phyloP scores from a whole-genome alignment of 2,888 invertebrate genomes.

The Actias luna region DNA sequence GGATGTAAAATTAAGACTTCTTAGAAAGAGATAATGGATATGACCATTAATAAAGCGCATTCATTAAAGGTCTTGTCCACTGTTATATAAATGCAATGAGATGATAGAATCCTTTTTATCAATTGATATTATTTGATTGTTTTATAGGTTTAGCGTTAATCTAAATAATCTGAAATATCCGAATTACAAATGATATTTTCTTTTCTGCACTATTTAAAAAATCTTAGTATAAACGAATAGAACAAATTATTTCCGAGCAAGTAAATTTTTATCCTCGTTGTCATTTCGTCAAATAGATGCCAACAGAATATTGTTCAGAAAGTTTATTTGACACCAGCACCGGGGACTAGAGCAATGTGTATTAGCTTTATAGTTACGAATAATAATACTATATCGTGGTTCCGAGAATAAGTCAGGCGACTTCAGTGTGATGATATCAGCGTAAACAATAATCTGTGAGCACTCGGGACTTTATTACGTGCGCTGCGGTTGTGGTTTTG shows the following conservation, averaged over 20 bases:
- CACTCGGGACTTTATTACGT: background rate
- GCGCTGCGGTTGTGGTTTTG: background rate
- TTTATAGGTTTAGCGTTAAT: too few relatives aligned
- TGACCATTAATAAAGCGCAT: too few relatives aligned
- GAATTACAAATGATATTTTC: too few relatives aligned
- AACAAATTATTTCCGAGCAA: background rate
- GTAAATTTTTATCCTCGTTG: background rate
- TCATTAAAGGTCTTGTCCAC: too few relatives aligned
- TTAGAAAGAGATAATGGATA: too few relatives aligned
- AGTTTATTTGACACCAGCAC: conserved; percentile 2
- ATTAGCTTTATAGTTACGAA: conserved; percentile 6
- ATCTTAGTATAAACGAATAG: background rate
- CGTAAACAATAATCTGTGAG: conserved; percentile 6
- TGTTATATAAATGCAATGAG: too few relatives aligned
- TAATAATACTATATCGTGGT: background rate
- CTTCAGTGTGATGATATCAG: conserved; percentile 8
- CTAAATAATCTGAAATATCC: too few relatives aligned
- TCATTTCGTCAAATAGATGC: background rate
- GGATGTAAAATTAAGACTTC: background rate
- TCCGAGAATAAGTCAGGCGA: conserved; percentile 7
- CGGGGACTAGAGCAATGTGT: conserved; percentile 1
- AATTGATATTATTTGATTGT: too few relatives aligned
- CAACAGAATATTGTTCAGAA: background rate
- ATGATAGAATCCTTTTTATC: too few relatives aligned
- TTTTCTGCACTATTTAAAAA: background rate